Base-by-base conservation (phyloP, 2,888 invertebrate species). In the Cheilosia grossa region DNA sequence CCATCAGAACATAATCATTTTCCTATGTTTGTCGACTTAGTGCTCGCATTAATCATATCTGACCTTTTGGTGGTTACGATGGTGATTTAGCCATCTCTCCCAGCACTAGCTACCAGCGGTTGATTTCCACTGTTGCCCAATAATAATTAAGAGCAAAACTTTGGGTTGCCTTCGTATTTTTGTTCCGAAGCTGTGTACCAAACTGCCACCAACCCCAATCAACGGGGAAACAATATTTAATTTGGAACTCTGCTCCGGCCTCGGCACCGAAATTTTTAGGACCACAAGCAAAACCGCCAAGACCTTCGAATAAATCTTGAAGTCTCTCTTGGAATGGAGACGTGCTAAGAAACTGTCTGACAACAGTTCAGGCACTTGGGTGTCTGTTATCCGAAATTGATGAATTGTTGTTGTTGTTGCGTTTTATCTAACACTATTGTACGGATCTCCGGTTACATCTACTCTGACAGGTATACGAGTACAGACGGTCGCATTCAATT, bases 31-130 rank as follows among this genome's bases (percentile, higher is more conserved):
- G 58, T 51, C 79, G 73, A 64, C 82, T 73, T 69, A 74, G 59
- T 83, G 80, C 64, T 64, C 69, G 47, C 74, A 83, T 83, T 83
- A 83, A 83, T 83, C 83, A 83, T 80, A 67, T 80, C 59, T 79
- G 69, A 69, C 69, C 73, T 67, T 21, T 58, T 15, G 66, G 33
- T 37, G 24, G 58, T 44, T 40, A n/a, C 40, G 19, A 17, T 40
- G 37, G 53, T 66, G 51, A 69, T n/a, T 15, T 24, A 33, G 37
- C n/a, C 70, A 72, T 70, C 70, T 30, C 59, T 77, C 61, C 37
- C 13, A 33, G 33, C 10, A 33, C 2, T 2, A 66, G 24, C 42
- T 24, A 67, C 73, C 30, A 24, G 15, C 13, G 42, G 40, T 15
- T 17, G 37, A 15, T 21, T 9, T 17, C 44, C 47, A 17, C 2